Conservation (phyloP, 2,113 vertebrate species). For the Otis tarda region DNA sequence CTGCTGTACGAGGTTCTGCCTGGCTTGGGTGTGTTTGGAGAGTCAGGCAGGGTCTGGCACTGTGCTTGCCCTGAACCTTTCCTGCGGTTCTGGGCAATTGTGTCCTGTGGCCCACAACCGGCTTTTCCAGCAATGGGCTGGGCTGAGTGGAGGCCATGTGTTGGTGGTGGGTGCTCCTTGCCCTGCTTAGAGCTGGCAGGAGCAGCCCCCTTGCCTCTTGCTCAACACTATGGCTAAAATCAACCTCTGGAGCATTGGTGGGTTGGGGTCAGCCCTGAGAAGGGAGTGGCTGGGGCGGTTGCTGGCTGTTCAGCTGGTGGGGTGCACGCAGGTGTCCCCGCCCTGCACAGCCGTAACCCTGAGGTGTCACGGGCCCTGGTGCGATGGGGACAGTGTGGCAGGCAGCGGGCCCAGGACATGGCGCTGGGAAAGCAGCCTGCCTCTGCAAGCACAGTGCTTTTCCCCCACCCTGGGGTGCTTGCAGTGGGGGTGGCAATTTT, state of each 20-base stretch:
- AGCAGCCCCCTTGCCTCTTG: not conserved
- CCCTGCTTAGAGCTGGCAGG: not conserved
- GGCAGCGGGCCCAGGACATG: accelerated
- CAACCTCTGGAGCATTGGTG: not conserved
- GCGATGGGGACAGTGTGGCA: accelerated
- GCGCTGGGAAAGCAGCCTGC: not conserved
- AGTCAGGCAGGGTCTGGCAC: not conserved
- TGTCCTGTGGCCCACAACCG: not conserved
- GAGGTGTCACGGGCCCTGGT: not conserved
- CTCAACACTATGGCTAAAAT: not conserved
- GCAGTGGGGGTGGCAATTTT: not conserved
- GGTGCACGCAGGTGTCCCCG: not conserved
- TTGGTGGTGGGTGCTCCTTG: not conserved
- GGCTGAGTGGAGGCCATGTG: not conserved
- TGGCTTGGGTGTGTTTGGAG: not conserved
- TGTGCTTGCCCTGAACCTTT: not conserved
- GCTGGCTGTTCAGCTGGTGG: not conserved
- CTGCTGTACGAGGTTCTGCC: not conserved
- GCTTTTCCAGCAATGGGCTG: not conserved
- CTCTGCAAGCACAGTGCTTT: not conserved
- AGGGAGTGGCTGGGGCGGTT: not conserved
- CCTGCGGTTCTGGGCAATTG: accelerated
- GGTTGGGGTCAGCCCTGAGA: not conserved
- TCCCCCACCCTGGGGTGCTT: accelerated
- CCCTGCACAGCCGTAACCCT: not conserved